Percentiles rank a stretch among this genome's conserved stretches.
These are phyloP conservation scores for Sebastes vulpes DNA, from an alignment of 2,797 vertebrate genomes.

Conservation along the genomic window DNA sequence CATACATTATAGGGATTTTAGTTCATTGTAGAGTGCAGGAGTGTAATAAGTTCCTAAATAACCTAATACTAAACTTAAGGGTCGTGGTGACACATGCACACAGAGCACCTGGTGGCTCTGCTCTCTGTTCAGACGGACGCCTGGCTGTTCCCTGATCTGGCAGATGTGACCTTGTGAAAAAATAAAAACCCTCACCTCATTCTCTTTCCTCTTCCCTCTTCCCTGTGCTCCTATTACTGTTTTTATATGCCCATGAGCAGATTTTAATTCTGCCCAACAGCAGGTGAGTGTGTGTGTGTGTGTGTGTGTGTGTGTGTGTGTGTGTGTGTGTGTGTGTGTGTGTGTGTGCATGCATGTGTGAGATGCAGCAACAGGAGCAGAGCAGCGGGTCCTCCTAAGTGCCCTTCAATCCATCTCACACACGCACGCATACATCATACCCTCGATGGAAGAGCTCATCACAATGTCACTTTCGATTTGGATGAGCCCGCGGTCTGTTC, in stretches of 20 bases:
- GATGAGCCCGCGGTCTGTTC: conserved; percentile 59
- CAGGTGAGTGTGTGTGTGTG: conserved; percentile 23
- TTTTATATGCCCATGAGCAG: conserved; percentile 52
- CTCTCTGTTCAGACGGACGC: conserved; percentile 53
- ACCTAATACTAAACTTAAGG: conserved; percentile 2
- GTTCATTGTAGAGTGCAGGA: conserved; percentile 31
- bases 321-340: conserved; percentile 1
- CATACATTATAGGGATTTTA: conserved; percentile 29
- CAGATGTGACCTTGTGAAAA: conserved; percentile 77
- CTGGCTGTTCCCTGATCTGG: conserved; percentile 44
- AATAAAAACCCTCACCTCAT: conserved; percentile 1
- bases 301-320: not conserved
- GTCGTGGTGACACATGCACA: conserved; percentile 6
- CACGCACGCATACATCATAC: conserved; percentile 56
- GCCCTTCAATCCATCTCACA: conserved; percentile 72
- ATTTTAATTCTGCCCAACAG: conserved; percentile 57
- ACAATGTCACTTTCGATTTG: conserved; percentile 82
- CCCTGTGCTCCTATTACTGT: conserved; percentile 50
- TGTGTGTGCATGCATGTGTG: not conserved
- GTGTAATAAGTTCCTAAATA: conserved; percentile 47
- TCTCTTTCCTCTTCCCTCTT: conserved; percentile 52
- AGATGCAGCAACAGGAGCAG: conserved; percentile 31
- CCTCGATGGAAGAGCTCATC: conserved; percentile 71
- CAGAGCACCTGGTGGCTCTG: conserved; percentile 10
- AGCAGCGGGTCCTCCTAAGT: conserved; percentile 41